Evolutionary conservation across 2,113 vertebrate genomes (phyloP).

Genomic region (Gnathonemus echidnorhynchus): DNA sequence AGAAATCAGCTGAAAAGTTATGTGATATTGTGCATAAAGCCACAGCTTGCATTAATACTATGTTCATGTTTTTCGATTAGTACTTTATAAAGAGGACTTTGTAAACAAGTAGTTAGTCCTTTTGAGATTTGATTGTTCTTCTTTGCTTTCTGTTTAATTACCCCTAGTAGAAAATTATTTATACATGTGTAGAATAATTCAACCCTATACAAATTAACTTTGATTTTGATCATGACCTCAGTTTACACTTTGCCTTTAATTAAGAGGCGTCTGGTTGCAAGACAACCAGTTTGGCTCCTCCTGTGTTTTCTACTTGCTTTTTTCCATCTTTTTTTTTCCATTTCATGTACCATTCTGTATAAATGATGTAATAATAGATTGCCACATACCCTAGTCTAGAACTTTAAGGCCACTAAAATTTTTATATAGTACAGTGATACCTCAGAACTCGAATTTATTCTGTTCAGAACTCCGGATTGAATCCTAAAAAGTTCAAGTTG

Average conservation of each 20-base stretch:
- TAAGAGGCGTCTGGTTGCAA: not conserved
- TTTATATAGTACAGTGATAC: not conserved
- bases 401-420: not conserved
- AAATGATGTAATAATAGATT: not conserved
- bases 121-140: not conserved
- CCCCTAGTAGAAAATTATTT: not conserved
- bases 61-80: not conserved
- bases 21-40: not conserved
- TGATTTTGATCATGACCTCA: not conserved
- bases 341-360: not conserved
- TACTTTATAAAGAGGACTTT: not conserved
- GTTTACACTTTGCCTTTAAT: not conserved
- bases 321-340: not conserved
- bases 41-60: not conserved
- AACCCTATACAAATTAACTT: not conserved
- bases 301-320: not conserved
- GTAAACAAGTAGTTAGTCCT: not conserved
- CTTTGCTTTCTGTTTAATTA: not conserved
- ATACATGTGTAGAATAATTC: not conserved
- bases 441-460: no score
- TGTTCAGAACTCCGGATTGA: no score
- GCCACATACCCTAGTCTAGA: not conserved
- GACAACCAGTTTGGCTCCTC: not conserved
- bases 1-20: not conserved
- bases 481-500: no score